Conservation (phyloP, 1,140 invertebrate species). For the Bemisia tabaci region DNA sequence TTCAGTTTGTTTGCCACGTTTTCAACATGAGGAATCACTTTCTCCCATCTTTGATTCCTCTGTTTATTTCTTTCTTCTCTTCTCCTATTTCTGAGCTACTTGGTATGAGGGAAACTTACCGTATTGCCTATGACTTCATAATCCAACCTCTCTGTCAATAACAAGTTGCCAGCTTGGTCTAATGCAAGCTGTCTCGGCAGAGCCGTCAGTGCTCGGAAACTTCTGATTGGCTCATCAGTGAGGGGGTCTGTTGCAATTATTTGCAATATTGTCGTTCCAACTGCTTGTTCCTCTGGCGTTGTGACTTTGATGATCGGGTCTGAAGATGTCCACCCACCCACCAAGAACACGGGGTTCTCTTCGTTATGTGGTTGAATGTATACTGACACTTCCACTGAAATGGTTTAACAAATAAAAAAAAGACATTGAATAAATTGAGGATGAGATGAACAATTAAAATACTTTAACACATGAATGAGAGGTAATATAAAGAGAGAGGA, state of each 20-base stretch:
- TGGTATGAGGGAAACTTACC: too few species aligned
- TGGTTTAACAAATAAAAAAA: slow-evolving; percentile 5
- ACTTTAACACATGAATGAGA: too few species aligned
- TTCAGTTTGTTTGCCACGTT: too few species aligned
- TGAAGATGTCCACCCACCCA: slow-evolving; percentile 47
- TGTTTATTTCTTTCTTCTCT: too few species aligned
- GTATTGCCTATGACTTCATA: slow-evolving; percentile 52
- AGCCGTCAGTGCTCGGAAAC: slow-evolving; percentile 16
- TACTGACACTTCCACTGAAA: slow-evolving; percentile 50
- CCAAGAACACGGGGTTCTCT: slow-evolving; percentile 61
- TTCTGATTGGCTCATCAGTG: slow-evolving; percentile 23
- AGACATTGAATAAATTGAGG: slow-evolving; percentile 6
- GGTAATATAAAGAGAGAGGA: too few species aligned
- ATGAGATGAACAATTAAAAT: too few species aligned
- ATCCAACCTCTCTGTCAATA: slow-evolving; percentile 54
- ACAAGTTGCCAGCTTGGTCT: slow-evolving; percentile 41
- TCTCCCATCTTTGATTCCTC: too few species aligned
- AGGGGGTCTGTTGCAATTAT: slow-evolving; percentile 58
- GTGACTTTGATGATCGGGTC: slow-evolving; percentile 49
- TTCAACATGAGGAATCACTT: too few species aligned
- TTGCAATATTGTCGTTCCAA: slow-evolving; percentile 60
- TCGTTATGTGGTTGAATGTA: slow-evolving; percentile 68
- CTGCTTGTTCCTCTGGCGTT: slow-evolving; percentile 59
- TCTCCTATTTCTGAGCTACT: too few species aligned
- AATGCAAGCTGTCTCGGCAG: slow-evolving; percentile 19